A percentile compares a stretch with the other conserved stretches of the same genome.
phyloP scores from a whole-genome alignment of 2,113 vertebrate genomes.

The Sylvia atricapilla region DNA sequence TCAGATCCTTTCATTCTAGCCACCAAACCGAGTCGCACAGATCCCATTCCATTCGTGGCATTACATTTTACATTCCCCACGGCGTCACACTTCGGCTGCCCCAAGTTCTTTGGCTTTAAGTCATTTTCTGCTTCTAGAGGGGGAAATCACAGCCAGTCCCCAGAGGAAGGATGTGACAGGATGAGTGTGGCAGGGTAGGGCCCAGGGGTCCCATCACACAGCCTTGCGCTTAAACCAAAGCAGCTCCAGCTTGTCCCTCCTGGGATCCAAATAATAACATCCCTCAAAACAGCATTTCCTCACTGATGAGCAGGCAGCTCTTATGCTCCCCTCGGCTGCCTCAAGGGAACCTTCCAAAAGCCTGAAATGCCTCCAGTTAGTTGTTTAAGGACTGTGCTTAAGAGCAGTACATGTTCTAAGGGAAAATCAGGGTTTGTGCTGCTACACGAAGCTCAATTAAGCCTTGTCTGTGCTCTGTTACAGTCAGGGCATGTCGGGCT shows the following conservation, averaged over 20 bases:
- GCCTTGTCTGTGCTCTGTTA: background rate
- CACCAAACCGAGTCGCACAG: background rate
- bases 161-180: background rate
- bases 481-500: background rate
- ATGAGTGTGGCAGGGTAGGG: background rate
- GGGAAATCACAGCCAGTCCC: background rate
- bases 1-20: background rate
- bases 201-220: background rate
- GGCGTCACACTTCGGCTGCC: background rate
- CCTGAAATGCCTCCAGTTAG: background rate
- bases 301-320: background rate
- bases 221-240: background rate
- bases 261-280: conserved; percentile 31
- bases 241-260: background rate
- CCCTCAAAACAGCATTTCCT: conserved; percentile 18
- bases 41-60: background rate
- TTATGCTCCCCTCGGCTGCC: background rate
- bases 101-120: background rate
- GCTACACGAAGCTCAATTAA: background rate
- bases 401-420: background rate
- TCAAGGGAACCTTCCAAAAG: background rate
- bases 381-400: background rate
- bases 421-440: background rate
- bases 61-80: background rate
- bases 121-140: background rate